Percentiles rank a stretch among this genome's conserved stretches.
These are phyloP conservation scores for Phenganax stokvisi DNA, from an alignment of 92 coral and sea anemone species.

Conservation along the genomic window DNA sequence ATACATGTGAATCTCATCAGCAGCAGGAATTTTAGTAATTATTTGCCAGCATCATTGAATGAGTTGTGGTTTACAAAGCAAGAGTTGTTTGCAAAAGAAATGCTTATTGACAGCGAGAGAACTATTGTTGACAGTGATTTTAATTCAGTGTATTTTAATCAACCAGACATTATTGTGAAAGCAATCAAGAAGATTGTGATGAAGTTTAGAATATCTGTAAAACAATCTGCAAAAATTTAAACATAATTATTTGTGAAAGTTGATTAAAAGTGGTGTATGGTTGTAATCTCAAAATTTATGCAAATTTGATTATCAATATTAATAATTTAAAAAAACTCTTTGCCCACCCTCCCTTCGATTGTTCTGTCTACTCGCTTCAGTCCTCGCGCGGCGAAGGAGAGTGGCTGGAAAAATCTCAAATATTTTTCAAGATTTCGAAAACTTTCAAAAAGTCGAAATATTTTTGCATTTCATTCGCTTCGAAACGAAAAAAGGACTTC, in stretches of 20 bases:
- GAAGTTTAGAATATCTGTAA: conserved; percentile 58
- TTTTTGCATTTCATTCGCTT: too few species aligned
- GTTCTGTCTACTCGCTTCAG: background rate
- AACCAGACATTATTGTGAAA: conserved; percentile 54
- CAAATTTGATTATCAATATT: too few species aligned
- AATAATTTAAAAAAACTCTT: background rate
- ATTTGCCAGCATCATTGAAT: conserved; percentile 10
- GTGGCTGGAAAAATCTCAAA: background rate
- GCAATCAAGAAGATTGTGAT: conserved; percentile 60
- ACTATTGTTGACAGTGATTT: conserved; percentile 58
- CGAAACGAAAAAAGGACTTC: too few species aligned
- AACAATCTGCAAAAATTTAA: conserved; percentile 21
- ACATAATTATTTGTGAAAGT: too few species aligned
- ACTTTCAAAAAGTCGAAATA: background rate
- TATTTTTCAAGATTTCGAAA: background rate
- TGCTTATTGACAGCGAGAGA: conserved; percentile 57
- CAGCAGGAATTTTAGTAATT: conserved; percentile 40
- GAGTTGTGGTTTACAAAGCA: conserved; percentile 60
- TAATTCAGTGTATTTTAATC: conserved; percentile 59
- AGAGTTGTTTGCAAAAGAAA: conserved; percentile 43
- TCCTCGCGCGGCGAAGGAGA: background rate
- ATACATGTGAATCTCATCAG: conserved; percentile 58
- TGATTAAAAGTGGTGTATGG: too few species aligned
- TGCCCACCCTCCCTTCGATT: background rate
- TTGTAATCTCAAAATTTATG: too few species aligned